Evolutionary conservation across 2,113 vertebrate genomes (phyloP), one percentile per base, ranked within the genome.

Genomic region (Dicerorhinus sumatrensis): DNA sequence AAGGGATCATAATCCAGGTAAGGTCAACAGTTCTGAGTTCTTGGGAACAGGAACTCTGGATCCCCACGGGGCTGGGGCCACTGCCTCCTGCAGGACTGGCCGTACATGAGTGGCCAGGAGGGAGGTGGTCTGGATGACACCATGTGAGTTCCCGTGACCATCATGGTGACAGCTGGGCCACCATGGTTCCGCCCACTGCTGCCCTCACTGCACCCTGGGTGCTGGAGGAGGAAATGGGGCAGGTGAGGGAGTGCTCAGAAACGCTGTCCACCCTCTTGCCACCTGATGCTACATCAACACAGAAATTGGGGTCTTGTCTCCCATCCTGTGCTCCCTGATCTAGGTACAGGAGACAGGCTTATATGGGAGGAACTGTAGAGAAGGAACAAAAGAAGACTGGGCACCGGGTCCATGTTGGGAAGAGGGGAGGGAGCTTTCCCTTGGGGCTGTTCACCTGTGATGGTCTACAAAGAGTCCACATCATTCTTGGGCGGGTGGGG

Each of bases 1-100:
- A 98, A 82, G 99, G 99, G 89, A 98, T 99, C 94, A 98, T 99
- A 65, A 98, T 99, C 97, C 99, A 99, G 99, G 99, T 99, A 92
- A 96, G 86, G 23, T 11, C 23, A 31, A 42, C 11, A 10, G 17
- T 48, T 51, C 39, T 70, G 46, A 29, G 77, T 76, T 81, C 42
- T 29, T 27, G 39, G 16, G 54, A 33, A 29, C 2, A 17, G 48
- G 65, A 42, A 56, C 12, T 29, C 69, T 23, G 31, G 75, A 12
- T 3, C 3, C 29, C 29, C 10, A 6, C 1, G 54, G 23, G 42
- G 27, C 39, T 2, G 33, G 79, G 18, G 46, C 2, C 20, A 5
- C 76, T 25, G 65, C 14, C 48, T 23, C 25, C 23, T 25, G 73
- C 17, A 63, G 91, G 42, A 4, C 0, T 10, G 85, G 60, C 8